A percentile compares a stretch with the other conserved stretches of the same genome.
phyloP scores from a whole-genome alignment of 2,888 invertebrate genomes.

The Lithophane ornitopus region DNA sequence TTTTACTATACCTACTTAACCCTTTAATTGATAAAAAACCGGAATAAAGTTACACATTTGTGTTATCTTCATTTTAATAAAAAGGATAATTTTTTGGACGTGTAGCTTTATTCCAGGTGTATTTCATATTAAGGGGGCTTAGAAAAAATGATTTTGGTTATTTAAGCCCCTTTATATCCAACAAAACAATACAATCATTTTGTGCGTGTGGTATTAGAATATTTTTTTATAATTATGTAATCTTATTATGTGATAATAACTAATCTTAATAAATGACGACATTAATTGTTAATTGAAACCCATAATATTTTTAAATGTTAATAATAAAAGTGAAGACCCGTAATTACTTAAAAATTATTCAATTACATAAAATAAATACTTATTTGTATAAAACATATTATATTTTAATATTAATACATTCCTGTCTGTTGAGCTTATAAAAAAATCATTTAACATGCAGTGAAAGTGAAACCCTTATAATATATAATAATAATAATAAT shows the following conservation, averaged over 20 bases:
- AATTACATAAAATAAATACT: constrained; percentile 3
- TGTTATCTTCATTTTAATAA: not conserved
- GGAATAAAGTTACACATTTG: not conserved
- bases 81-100: not conserved
- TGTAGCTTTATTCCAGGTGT: not conserved
- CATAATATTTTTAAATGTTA: constrained; percentile 30
- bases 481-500: constrained; percentile 15
- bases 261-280: not conserved
- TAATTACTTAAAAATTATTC: not conserved
- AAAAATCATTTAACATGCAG: constrained; percentile 11
- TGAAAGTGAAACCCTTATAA: constrained; percentile 4
- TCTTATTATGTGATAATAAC: not conserved
- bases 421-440: not conserved
- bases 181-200: not conserved
- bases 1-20: not conserved
- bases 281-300: constrained; percentile 1
- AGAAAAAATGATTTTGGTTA: not conserved
- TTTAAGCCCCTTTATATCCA: not conserved
- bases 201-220: not conserved
- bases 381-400: not conserved
- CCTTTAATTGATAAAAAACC: not conserved
- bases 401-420: constrained; percentile 1
- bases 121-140: not conserved
- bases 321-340: not conserved
- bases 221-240: not conserved